These are phyloP conservation scores for Cheumatopsyche charites DNA, from an alignment of 1,140 invertebrate species.

Conservation along the genomic window DNA sequence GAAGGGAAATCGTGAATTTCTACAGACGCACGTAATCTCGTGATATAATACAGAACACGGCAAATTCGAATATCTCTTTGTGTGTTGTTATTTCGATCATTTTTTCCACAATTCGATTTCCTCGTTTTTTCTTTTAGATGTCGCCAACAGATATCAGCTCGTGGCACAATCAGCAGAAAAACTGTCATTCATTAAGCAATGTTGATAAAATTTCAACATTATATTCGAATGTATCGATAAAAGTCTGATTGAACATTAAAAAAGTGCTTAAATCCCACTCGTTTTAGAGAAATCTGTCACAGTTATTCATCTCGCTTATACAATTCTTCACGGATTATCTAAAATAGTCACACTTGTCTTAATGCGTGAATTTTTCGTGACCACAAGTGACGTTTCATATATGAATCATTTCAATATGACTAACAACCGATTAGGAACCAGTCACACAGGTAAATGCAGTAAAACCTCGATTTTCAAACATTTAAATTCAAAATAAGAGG, in stretches of 20 bases:
- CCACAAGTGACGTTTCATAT: background rate
- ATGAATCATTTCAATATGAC: slow-evolving; percentile 7
- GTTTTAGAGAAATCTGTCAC: too few species aligned
- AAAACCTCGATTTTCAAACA: background rate
- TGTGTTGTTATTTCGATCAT: background rate
- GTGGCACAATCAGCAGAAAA: background rate
- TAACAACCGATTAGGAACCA: background rate
- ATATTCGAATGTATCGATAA: too few species aligned
- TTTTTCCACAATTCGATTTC: background rate
- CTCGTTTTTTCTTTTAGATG: background rate
- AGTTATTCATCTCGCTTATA: too few species aligned
- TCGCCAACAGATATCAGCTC: background rate
- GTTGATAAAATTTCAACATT: too few species aligned
- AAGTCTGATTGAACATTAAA: too few species aligned
- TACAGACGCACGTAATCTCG: background rate
- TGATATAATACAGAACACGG: background rate
- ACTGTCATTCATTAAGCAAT: background rate
- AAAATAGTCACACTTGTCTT: too few species aligned
- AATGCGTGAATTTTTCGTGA: too few species aligned
- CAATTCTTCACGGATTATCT: too few species aligned
- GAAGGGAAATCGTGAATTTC: slow-evolving; percentile 4
- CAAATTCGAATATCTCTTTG: background rate
- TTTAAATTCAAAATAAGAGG: too few species aligned
- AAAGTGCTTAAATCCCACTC: too few species aligned
- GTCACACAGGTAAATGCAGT: background rate